Conservation (phyloP, 2,888 invertebrate species). For the Trichacis sp. region DNA sequence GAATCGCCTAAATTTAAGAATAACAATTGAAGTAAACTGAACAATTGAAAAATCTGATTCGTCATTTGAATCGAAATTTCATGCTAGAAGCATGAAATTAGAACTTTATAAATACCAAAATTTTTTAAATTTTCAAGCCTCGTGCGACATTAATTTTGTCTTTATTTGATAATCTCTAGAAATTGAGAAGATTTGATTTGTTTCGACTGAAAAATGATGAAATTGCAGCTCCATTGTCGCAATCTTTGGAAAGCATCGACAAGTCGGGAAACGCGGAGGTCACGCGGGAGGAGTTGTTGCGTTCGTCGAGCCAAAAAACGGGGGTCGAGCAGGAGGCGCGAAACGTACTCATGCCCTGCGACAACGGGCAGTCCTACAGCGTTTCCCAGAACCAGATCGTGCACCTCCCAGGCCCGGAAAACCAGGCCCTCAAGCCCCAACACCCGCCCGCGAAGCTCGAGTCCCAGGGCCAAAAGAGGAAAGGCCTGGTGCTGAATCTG, state of each 20-base stretch:
- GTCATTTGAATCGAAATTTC: too few relatives aligned
- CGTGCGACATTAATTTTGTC: too few relatives aligned
- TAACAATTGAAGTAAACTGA: too few relatives aligned
- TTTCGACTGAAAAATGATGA: too few relatives aligned
- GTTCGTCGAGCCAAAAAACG: constrained; percentile 62
- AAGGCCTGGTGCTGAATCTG: constrained; percentile 72
- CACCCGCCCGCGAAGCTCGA: constrained; percentile 77
- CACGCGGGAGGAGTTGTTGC: constrained; percentile 63
- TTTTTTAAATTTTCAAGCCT: too few relatives aligned
- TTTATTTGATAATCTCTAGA: too few relatives aligned
- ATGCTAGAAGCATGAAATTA: too few relatives aligned
- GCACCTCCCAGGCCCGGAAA: constrained; percentile 78
- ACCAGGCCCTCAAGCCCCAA: constrained; percentile 72
- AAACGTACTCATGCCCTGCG: constrained; percentile 87
- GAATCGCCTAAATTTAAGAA: too few relatives aligned
- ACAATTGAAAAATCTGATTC: too few relatives aligned
- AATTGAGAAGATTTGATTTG: too few relatives aligned
- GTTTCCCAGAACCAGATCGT: constrained; percentile 92
- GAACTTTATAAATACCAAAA: too few relatives aligned
- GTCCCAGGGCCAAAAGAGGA: constrained; percentile 69
- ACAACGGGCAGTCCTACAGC: constrained; percentile 87
- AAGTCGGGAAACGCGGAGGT: constrained; percentile 59
- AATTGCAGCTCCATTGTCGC: constrained; percentile 74
- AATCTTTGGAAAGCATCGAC: constrained; percentile 77
- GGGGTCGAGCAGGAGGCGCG: constrained; percentile 74